A percentile compares a stretch with the other conserved stretches of the same genome.
phyloP scores from a whole-genome alignment of 1,140 invertebrate species.

The Zelostemma sp. region DNA sequence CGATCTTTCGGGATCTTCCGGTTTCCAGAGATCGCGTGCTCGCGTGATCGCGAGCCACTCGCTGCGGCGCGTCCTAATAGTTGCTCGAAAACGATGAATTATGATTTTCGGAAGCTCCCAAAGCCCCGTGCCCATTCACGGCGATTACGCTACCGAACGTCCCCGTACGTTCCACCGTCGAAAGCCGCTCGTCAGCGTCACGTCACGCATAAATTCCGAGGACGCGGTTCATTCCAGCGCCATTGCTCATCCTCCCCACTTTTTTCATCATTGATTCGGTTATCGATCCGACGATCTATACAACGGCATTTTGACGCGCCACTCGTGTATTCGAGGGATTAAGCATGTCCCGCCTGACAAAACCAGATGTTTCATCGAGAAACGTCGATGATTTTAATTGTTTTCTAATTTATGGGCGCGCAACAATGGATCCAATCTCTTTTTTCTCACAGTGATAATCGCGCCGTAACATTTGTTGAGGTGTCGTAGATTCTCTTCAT shows the following conservation, averaged over 20 bases:
- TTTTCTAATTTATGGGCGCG: not conserved
- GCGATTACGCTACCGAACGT: conserved; percentile 32
- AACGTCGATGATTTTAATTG: not conserved
- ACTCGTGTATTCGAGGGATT: not conserved
- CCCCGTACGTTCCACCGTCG: not conserved
- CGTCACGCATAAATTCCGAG: not conserved
- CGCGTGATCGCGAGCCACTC: conserved; percentile 46
- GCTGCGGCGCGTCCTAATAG: conserved; percentile 30
- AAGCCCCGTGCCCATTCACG: conserved; percentile 24
- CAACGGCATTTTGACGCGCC: conserved; percentile 7
- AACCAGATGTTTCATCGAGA: not conserved
- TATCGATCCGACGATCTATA: conserved; percentile 16
- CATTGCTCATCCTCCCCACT: conserved; percentile 3
- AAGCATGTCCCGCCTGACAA: not conserved
- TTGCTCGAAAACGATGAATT: conserved; percentile 49
- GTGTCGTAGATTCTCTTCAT: too few relatives aligned
- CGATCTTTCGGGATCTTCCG: conserved; percentile 35
- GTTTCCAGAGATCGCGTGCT: conserved; percentile 52
- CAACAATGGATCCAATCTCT: too few relatives aligned
- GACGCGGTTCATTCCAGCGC: not conserved
- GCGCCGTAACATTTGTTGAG: too few relatives aligned
- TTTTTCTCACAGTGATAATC: too few relatives aligned
- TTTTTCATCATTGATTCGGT: conserved; percentile 12
- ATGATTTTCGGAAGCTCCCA: conserved; percentile 59
- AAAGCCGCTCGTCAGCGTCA: conserved; percentile 2